These are phyloP conservation scores for Heliconius ethilla DNA, from an alignment of 2,888 invertebrate genomes.

Conservation along the genomic window DNA sequence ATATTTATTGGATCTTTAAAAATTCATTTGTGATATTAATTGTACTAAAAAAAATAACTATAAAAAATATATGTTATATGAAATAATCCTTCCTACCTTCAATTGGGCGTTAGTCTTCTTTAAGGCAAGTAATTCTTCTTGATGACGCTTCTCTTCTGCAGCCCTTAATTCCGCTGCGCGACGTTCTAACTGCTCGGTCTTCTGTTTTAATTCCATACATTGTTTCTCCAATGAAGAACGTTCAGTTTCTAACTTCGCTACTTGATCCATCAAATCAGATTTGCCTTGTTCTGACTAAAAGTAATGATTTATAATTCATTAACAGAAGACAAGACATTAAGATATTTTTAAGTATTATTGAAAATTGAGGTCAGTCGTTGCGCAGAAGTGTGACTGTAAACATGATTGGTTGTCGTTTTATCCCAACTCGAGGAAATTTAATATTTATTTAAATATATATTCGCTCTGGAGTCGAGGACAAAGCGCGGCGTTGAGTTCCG, in stretches of 20 bases:
- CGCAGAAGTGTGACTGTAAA: too few relatives aligned
- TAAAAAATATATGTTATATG: not conserved
- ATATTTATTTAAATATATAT: too few relatives aligned
- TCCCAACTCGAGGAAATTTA: too few relatives aligned
- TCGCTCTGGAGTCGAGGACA: too few relatives aligned
- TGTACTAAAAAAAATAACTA: not conserved
- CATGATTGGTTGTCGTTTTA: too few relatives aligned
- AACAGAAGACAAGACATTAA: not conserved
- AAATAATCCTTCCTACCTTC: slow-evolving; percentile 82
- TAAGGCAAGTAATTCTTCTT: slow-evolving; percentile 94
- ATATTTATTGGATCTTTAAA: not conserved
- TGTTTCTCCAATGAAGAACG: slow-evolving; percentile 85
- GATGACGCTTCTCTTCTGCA: slow-evolving; percentile 95
- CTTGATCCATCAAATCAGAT: slow-evolving; percentile 88
- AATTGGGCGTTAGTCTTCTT: slow-evolving; percentile 97
- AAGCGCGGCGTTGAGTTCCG: too few relatives aligned
- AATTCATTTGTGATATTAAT: not conserved
- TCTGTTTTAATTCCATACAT: slow-evolving; percentile 80
- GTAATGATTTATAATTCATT: not conserved
- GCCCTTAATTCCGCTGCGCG: slow-evolving; percentile 90
- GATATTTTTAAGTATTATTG: not conserved
- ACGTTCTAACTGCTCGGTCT: slow-evolving; percentile 91
- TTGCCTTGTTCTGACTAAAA: slow-evolving; percentile 92
- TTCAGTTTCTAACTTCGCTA: slow-evolving; percentile 86
- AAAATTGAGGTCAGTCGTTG: too few relatives aligned